These are phyloP conservation scores for Drosophila ezoana DNA, from an alignment of 2,888 invertebrate genomes.

Conservation along the genomic window DNA sequence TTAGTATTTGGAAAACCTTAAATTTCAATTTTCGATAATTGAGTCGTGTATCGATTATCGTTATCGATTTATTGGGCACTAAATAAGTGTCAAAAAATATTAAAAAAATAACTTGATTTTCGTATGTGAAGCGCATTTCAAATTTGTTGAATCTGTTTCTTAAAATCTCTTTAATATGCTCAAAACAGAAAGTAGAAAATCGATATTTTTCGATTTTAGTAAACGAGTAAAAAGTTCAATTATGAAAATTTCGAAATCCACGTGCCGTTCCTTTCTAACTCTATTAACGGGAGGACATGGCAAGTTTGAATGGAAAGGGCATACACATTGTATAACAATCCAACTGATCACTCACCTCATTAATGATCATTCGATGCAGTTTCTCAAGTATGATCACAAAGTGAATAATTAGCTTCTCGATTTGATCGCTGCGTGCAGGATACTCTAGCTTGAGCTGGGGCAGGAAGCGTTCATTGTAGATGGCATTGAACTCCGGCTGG, in stretches of 20 bases:
- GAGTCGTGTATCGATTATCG: no score
- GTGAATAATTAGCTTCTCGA: conserved; percentile 79
- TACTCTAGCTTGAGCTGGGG: conserved; percentile 81
- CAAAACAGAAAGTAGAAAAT: no score
- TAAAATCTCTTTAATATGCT: no score
- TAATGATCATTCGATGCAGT: conserved; percentile 77
- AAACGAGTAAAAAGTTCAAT: background rate
- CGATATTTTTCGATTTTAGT: background rate
- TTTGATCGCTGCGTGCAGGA: conserved; percentile 73
- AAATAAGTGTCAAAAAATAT: no score
- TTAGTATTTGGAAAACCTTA: no score
- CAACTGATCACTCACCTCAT: conserved; percentile 45
- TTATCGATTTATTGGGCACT: no score
- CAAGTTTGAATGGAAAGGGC: background rate
- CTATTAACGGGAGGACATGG: background rate
- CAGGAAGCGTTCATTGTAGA: conserved; percentile 84
- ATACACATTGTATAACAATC: background rate
- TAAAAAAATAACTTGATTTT: no score
- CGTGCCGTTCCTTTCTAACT: no score
- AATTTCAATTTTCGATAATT: no score
- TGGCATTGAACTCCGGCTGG: conserved; percentile 85
- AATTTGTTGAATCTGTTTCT: no score
- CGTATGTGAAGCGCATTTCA: no score
- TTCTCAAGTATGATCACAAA: conserved; percentile 82
- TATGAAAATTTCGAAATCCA: no score